Conservation (phyloP, 2,888 invertebrate genomes). For the Crepidodera aurea region DNA sequence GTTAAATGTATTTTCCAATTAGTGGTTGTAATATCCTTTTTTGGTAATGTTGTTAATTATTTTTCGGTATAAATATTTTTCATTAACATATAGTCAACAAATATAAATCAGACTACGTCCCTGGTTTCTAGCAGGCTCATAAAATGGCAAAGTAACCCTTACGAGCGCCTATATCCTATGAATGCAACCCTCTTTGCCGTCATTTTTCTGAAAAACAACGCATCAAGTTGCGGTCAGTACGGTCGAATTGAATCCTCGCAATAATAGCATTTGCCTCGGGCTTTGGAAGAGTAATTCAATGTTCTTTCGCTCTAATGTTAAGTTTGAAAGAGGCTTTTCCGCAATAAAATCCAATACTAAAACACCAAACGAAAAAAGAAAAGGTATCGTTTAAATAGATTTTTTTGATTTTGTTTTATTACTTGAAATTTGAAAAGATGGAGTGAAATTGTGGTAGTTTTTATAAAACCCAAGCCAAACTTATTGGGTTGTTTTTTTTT, state of each 20-base stretch:
- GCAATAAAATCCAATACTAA: slow-evolving; percentile 6
- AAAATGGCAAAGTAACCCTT: slow-evolving; percentile 1
- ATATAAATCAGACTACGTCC: neutral
- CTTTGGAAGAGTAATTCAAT: slow-evolving; percentile 12
- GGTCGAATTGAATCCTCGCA: slow-evolving; percentile 16
- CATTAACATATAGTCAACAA: too few species aligned
- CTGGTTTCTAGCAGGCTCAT: neutral
- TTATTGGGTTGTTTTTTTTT: too few species aligned
- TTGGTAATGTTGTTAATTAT: too few species aligned
- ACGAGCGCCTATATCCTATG: neutral
- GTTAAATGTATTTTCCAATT: too few species aligned
- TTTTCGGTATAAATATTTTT: too few species aligned
- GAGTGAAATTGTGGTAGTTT: too few species aligned
- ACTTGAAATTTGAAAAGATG: too few species aligned
- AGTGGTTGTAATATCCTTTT: too few species aligned
- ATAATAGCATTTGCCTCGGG: slow-evolving; percentile 18
- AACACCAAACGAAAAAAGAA: neutral
- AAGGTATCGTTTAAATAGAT: slow-evolving; percentile 2
- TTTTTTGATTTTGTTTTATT: neutral
- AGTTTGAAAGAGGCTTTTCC: slow-evolving; percentile 19
- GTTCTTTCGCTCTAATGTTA: slow-evolving; percentile 8
- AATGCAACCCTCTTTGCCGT: slow-evolving; percentile 12
- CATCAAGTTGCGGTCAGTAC: slow-evolving; percentile 12
- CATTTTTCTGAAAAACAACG: slow-evolving; percentile 13
- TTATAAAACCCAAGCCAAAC: too few species aligned